Percentiles rank a stretch among this genome's conserved stretches.
Conservation (phyloP, 2,888 invertebrate species). For the Eretmocerus hayati region DNA sequence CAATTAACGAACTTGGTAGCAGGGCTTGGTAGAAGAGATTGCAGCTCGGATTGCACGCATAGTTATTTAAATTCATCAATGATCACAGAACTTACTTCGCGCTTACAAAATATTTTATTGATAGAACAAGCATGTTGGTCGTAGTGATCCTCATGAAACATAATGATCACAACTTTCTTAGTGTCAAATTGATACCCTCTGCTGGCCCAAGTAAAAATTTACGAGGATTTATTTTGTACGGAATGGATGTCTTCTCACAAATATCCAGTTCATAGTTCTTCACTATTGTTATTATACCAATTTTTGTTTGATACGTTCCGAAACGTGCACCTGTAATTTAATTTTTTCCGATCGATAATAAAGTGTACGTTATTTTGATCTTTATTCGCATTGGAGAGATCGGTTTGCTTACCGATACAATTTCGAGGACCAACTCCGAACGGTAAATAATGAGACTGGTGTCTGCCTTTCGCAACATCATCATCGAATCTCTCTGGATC, state of each 20-base stretch:
- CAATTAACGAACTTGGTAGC: too few species aligned
- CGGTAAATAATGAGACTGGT: constrained; percentile 29
- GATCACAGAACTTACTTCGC: too few species aligned
- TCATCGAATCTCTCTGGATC: constrained; percentile 33
- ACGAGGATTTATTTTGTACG: constrained; percentile 27
- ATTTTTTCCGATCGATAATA: not conserved
- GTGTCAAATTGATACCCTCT: constrained; percentile 34
- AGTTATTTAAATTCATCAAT: too few species aligned
- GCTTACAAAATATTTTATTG: too few species aligned
- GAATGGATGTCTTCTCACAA: constrained; percentile 34
- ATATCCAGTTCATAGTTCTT: constrained; percentile 37
- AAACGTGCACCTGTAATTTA: constrained; percentile 30
- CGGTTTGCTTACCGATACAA: constrained; percentile 30
- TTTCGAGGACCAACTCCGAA: constrained; percentile 34
- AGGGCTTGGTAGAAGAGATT: too few species aligned
- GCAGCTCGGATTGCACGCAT: too few species aligned
- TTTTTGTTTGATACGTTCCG: constrained; percentile 39
- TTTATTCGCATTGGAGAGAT: too few species aligned
- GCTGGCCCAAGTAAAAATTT: constrained; percentile 31
- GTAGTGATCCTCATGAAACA: too few species aligned
- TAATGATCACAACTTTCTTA: too few species aligned
- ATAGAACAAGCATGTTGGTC: too few species aligned
- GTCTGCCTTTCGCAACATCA: constrained; percentile 21
- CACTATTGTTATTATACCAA: constrained; percentile 39
- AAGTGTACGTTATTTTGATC: too few species aligned